phyloP scores from a whole-genome alignment of 2,113 vertebrate species.

The Oreotrochilus melanogaster region DNA sequence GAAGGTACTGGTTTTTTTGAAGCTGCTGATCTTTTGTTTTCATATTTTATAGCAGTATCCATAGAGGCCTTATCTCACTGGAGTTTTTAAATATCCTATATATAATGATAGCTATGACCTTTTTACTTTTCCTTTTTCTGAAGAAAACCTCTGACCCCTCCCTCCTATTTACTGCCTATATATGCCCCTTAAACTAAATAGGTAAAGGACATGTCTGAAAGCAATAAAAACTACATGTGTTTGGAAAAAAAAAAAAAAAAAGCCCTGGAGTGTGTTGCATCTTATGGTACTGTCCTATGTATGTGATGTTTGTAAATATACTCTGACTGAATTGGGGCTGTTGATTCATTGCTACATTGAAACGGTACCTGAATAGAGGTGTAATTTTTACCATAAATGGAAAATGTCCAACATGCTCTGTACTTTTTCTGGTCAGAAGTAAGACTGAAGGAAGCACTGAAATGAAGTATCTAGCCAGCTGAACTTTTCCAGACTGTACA shows the following conservation, averaged over 20 bases:
- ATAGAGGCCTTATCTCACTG: background rate
- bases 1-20: background rate
- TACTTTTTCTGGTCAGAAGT: background rate
- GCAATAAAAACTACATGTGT: accelerated
- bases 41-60: background rate
- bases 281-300: background rate
- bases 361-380: background rate
- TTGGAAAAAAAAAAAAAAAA: background rate
- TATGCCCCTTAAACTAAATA: background rate
- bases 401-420: background rate
- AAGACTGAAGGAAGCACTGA: background rate
- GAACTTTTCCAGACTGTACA: background rate
- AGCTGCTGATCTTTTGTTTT: background rate
- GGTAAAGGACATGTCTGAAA: background rate
- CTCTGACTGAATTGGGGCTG: background rate
- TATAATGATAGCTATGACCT: background rate
- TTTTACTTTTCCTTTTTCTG: background rate
- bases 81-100: background rate
- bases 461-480: background rate
- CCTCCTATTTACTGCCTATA: background rate
- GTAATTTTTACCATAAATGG: background rate
- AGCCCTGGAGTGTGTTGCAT: background rate
- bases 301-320: background rate
- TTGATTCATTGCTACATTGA: background rate
- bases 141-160: background rate